phyloP scores from a whole-genome alignment of 2,888 invertebrate genomes.

The Smittia sp. region DNA sequence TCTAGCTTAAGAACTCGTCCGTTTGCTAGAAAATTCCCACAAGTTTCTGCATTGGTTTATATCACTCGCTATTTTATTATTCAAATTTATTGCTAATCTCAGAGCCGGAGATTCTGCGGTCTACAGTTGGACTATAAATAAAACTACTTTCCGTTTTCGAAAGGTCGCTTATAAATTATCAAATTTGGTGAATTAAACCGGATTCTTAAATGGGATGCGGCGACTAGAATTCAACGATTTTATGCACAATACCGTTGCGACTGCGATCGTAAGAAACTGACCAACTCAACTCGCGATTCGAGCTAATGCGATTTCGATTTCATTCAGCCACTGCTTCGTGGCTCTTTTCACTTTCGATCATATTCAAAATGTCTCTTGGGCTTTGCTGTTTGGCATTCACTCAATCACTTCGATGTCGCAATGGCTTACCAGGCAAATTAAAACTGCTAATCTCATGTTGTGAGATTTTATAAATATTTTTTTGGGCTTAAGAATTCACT shows the following conservation, averaged over 20 bases:
- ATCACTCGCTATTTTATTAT: not conserved
- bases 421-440: conserved; percentile 32
- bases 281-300: not conserved
- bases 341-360: not conserved
- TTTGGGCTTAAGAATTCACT: conserved; percentile 11
- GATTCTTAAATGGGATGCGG: too few relatives aligned
- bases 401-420: not conserved
- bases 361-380: not conserved
- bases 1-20: too few relatives aligned
- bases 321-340: not conserved
- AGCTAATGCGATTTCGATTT: not conserved
- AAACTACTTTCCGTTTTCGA: too few relatives aligned
- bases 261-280: not conserved
- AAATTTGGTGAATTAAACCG: too few relatives aligned
- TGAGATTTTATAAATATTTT: not conserved
- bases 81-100: not conserved
- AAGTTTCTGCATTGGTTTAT: not conserved
- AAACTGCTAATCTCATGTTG: conserved; percentile 36
- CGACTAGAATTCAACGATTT: not conserved
- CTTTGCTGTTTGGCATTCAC: not conserved
- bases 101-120: too few relatives aligned
- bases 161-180: too few relatives aligned
- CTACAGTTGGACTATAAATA: too few relatives aligned
- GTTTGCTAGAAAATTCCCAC: not conserved
- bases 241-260: not conserved